phyloP scores from a whole-genome alignment of 2,113 vertebrate genomes.

The Aegotheles bennettii region DNA sequence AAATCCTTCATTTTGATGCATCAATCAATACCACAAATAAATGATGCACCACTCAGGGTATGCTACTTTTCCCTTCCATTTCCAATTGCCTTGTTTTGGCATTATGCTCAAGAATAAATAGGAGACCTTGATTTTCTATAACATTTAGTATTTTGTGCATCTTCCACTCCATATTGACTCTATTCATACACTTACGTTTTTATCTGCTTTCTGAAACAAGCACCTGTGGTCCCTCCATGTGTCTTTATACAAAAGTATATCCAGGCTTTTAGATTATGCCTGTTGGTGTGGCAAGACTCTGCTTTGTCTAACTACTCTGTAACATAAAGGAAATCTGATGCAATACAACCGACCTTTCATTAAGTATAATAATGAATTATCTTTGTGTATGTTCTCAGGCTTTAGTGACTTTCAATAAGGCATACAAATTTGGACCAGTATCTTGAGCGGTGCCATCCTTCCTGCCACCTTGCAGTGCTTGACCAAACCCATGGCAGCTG shows the following conservation, averaged over 20 bases:
- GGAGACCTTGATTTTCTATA: constrained; percentile 34
- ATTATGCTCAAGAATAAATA: constrained; percentile 19
- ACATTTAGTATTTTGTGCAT: constrained; percentile 5
- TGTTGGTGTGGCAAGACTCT: not conserved
- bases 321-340: not conserved
- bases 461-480: not conserved
- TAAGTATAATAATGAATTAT: not conserved
- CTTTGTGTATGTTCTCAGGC: not conserved
- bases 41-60: not conserved
- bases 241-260: not conserved
- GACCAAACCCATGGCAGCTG: not conserved
- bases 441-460: not conserved
- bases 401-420: not conserved
- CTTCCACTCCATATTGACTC: not conserved
- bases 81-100: not conserved
- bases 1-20: constrained; percentile 1
- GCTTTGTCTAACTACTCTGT: not conserved
- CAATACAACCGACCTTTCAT: not conserved
- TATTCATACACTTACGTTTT: constrained; percentile 4
- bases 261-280: not conserved
- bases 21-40: constrained; percentile 15
- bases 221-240: constrained; percentile 18
- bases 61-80: constrained; percentile 8
- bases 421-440: not conserved
- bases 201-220: not conserved